phyloP scores from a whole-genome alignment of 2,797 vertebrate species.

The Tragopan temminckii region DNA sequence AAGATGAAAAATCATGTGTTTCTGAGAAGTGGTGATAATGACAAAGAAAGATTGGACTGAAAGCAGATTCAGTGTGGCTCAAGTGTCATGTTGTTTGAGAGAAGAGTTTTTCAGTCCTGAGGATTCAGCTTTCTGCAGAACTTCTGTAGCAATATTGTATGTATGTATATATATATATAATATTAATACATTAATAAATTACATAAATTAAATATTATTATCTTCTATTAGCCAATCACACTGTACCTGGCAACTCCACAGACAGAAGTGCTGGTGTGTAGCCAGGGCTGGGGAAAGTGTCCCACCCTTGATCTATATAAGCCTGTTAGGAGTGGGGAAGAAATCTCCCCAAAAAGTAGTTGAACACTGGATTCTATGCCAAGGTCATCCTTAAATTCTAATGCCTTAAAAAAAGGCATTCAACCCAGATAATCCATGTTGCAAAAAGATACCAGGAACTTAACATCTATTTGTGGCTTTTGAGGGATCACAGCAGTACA shows the following conservation, averaged over 20 bases:
- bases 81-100: not conserved
- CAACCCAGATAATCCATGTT: not conserved
- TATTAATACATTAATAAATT: no score
- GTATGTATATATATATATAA: no score
- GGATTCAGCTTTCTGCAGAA: not conserved
- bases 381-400: not conserved
- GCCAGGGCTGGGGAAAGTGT: not conserved
- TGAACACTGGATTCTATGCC: not conserved
- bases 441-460: not conserved
- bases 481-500: not conserved
- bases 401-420: not conserved
- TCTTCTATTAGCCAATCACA: not conserved
- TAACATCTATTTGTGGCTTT: not conserved
- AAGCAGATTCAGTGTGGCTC: not conserved
- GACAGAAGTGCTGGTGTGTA: not conserved
- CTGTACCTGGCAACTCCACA: not conserved
- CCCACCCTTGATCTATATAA: not conserved
- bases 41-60: not conserved
- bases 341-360: not conserved
- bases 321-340: not conserved
- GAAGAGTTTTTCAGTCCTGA: not conserved
- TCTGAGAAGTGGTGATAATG: not conserved
- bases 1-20: not conserved
- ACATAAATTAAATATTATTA: not conserved
- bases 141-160: not conserved